These are phyloP conservation scores for Channa striata DNA, from an alignment of 2,797 vertebrate genomes.

Conservation along the genomic window DNA sequence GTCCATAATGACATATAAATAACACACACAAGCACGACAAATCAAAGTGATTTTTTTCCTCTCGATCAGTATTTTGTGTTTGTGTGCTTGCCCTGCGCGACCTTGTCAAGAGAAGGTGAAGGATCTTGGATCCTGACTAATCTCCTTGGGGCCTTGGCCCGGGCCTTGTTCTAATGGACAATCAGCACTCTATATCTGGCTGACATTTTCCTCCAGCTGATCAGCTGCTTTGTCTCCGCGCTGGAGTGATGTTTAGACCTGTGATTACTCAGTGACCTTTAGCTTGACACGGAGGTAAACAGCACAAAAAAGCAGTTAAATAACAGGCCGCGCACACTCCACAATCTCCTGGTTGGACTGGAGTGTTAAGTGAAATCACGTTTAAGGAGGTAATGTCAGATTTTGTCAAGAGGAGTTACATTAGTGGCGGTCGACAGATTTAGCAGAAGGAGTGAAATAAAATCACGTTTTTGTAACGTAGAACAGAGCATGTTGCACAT, in stretches of 20 bases:
- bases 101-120: slow-evolving; percentile 60
- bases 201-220: slow-evolving; percentile 82
- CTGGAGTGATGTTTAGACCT: slow-evolving; percentile 73
- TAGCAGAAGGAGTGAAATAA: background rate
- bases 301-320: slow-evolving; percentile 57
- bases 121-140: slow-evolving; percentile 37
- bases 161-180: slow-evolving; percentile 73
- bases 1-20: background rate
- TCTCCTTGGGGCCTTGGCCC: slow-evolving; percentile 61
- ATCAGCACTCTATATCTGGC: slow-evolving; percentile 77
- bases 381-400: slow-evolving; percentile 3
- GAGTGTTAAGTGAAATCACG: slow-evolving; percentile 20
- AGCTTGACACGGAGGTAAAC: slow-evolving; percentile 66
- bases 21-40: background rate
- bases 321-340: slow-evolving; percentile 30
- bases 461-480: too few relatives aligned
- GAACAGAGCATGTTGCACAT: too few relatives aligned
- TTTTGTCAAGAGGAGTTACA: slow-evolving; percentile 2
- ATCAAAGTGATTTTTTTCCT: slow-evolving; percentile 4
- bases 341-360: slow-evolving; percentile 17
- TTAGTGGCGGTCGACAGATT: background rate
- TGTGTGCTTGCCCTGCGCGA: slow-evolving; percentile 46
- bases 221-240: slow-evolving; percentile 73
- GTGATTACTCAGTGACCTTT: slow-evolving; percentile 83
- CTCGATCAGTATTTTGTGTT: slow-evolving; percentile 22